Evolutionary conservation across 2,888 invertebrate species (phyloP).

Genomic region (Alsophila aescularia): DNA sequence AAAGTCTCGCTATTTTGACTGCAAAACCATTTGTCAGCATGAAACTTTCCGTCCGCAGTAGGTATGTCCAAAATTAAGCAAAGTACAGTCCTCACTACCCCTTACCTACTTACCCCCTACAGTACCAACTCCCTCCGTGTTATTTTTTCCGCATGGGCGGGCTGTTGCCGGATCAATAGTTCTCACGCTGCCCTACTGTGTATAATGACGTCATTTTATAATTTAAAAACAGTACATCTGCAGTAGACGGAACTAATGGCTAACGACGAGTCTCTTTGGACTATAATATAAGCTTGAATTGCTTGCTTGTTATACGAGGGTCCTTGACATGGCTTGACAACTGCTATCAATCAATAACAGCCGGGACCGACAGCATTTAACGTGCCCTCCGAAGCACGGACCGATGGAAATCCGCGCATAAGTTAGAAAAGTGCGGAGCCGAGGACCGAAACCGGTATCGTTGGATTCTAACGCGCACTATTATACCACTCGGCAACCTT

Average conservation of each 20-base stretch:
- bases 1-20: background rate
- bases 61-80: background rate
- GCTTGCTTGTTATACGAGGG: no score
- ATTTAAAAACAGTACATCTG: constrained; percentile 32
- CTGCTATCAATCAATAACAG: no score
- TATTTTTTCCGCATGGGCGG: constrained; percentile 56
- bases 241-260: background rate
- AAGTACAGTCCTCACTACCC: background rate
- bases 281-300: no score
- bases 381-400: no score
- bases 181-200: constrained; percentile 48
- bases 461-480: no score
- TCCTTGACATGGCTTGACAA: no score
- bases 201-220: constrained; percentile 52
- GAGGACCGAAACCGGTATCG: no score
- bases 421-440: no score
- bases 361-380: no score
- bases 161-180: constrained; percentile 58
- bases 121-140: constrained; percentile 7
- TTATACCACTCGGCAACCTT: no score
- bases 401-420: no score
- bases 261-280: background rate
- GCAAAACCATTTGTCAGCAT: background rate
- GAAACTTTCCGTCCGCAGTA: constrained; percentile 22
- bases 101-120: background rate